Evolutionary conservation across 2,888 invertebrate genomes (phyloP).

Genomic region (Chalcis sispes): DNA sequence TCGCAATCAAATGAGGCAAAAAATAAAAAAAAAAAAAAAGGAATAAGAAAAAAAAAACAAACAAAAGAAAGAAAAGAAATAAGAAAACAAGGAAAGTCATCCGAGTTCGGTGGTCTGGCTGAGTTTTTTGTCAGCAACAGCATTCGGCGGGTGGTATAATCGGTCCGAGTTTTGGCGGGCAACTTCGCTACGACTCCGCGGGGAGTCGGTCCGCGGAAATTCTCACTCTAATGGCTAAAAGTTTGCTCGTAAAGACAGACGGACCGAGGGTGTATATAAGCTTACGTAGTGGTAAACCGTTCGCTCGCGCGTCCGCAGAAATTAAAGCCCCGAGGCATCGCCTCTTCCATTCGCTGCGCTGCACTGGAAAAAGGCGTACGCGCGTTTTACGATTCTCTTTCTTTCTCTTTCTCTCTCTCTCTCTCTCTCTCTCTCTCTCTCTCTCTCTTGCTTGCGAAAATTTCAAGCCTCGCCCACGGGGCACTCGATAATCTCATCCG

Average conservation of each 20-base stretch:
- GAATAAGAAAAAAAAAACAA: not conserved
- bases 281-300: not conserved
- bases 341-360: not conserved
- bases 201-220: constrained; percentile 25
- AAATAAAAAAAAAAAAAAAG: not conserved
- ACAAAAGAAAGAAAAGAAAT: no score
- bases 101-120: not conserved
- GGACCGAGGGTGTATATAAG: no score
- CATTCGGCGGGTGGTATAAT: no score
- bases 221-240: constrained; percentile 35
- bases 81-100: no score
- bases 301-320: not conserved
- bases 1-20: no score
- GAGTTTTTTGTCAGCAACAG: constrained; percentile 20
- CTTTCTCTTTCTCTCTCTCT: no score
- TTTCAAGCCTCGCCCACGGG: not conserved
- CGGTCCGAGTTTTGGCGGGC: not conserved
- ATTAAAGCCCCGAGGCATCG: constrained; percentile 16
- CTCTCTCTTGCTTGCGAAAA: no score
- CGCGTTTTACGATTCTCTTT: not conserved
- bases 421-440: no score
- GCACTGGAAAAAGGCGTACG: not conserved
- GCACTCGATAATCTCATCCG: constrained; percentile 1
- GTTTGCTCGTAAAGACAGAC: constrained; percentile 41
- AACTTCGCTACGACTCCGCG: constrained; percentile 20